Base-by-base conservation (phyloP, 2,113 vertebrate species). In the Otis tarda region DNA sequence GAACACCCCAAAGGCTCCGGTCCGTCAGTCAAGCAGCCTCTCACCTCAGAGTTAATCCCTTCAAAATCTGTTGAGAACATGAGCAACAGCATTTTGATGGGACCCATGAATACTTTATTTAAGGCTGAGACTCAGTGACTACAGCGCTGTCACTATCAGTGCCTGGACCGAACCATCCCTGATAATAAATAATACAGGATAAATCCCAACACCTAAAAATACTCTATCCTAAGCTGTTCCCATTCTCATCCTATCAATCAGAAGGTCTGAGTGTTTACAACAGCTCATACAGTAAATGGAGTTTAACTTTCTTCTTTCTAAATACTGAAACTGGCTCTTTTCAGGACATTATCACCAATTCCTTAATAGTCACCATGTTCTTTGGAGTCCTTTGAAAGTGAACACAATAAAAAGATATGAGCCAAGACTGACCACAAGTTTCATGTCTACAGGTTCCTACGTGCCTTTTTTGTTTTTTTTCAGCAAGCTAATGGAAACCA, bases 381-480 rank as follows among this genome's bases (percentile, higher is more conserved):
- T 97, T 68, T 75, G 87, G 83, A 93, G 86, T 76, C 57, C 79
- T 95, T 95, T 95, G 83, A 96, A 96, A 97, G 56, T 50, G 68
- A 97, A 63, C 80, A 90, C 92, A 75, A 89, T 94, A 94, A 95
- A 96, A 94, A 96, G 83, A 85, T 88, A 77, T 4, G 88, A 95
- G 83, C 87, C 10, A 47, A 96, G 77, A 68, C 93, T 92, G 90
- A 97, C 94, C 92, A 52, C 41, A 75, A 45, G 87, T 93, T 93
- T 93, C 64, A 63, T 47, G 67, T 71, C 84, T 94, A 67, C 69
- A 92, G 79, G 65, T 94, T 76, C 63, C 85, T 85, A 35, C 16
- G 3, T 75, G 86, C 83, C 49, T 82, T 80, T 90, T 68, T 79
- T 16, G 6, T 9, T 85, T 59, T 85, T 85, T 96, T 89, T 41